Percentiles rank a stretch among this genome's conserved stretches.
phyloP scores from a whole-genome alignment of 2,113 vertebrate genomes.

The Oncorhynchus gorbuscha region DNA sequence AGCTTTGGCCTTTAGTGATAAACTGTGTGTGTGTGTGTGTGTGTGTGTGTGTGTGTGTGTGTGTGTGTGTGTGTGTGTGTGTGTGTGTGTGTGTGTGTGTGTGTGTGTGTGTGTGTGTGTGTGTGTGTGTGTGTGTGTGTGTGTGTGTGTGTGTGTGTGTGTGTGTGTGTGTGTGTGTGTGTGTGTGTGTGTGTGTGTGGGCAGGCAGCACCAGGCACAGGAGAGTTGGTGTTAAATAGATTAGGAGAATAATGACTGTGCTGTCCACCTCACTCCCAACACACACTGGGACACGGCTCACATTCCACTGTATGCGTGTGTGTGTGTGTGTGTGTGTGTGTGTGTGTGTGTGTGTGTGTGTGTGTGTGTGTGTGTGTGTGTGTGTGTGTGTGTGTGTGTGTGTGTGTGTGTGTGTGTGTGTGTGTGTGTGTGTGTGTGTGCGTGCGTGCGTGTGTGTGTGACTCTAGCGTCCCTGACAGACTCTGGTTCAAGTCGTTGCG shows the following conservation, averaged over 20 bases:
- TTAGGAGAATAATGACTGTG: too few relatives aligned
- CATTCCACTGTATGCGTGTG: slow-evolving; percentile 7
- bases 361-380: slow-evolving; percentile 6
- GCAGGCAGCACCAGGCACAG: too few relatives aligned
- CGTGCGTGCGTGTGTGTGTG: background rate
- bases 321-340: background rate
- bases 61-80: slow-evolving; percentile 13
- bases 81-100: slow-evolving; percentile 23
- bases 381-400: slow-evolving; percentile 5
- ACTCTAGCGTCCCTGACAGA: background rate
- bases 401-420: slow-evolving; percentile 6
- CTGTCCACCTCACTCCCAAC: too few relatives aligned
- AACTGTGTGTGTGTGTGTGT: background rate
- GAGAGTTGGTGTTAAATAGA: too few relatives aligned
- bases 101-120: background rate
- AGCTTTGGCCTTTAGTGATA: slow-evolving; percentile 22
- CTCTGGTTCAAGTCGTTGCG: background rate
- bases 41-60: slow-evolving; percentile 14
- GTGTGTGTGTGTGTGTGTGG: too few relatives aligned
- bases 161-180: too few relatives aligned
- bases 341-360: background rate
- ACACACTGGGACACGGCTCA: too few relatives aligned
- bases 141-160: too few relatives aligned
- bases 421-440: slow-evolving; percentile 8
- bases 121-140: too few relatives aligned